Conservation (phyloP, 2,113 vertebrate genomes). For the Gallinago undulata region DNA sequence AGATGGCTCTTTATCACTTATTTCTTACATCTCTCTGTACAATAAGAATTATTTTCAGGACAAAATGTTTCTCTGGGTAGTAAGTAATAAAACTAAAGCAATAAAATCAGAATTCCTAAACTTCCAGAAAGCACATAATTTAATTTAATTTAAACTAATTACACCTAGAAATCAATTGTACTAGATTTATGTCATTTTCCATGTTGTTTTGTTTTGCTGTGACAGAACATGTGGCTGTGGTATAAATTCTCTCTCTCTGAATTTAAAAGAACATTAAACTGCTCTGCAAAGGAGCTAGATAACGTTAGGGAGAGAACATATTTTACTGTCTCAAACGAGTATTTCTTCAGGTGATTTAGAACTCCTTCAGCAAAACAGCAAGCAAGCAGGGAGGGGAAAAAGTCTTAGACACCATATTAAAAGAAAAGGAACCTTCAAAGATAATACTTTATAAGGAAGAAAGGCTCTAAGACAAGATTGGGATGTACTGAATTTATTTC, state of each 20-base stretch:
- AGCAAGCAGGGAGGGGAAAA: rapidly evolving
- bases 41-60: neutral
- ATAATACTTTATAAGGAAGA: neutral
- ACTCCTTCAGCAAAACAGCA: neutral
- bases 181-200: neutral
- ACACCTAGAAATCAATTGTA: neutral
- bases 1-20: neutral
- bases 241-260: neutral
- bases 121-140: neutral
- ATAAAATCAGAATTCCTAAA: neutral
- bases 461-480: neutral
- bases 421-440: neutral
- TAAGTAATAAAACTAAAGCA: neutral
- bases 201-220: neutral
- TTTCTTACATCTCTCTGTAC: neutral
- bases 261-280: neutral
- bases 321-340: neutral
- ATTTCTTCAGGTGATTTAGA: neutral
- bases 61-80: neutral
- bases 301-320: neutral
- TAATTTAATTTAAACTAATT: neutral
- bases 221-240: neutral
- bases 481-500: neutral
- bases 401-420: neutral
- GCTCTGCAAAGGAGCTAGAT: neutral